Evolutionary conservation across 1,140 invertebrate species (phyloP).

Genomic region (Drosophila chauvacae): DNA sequence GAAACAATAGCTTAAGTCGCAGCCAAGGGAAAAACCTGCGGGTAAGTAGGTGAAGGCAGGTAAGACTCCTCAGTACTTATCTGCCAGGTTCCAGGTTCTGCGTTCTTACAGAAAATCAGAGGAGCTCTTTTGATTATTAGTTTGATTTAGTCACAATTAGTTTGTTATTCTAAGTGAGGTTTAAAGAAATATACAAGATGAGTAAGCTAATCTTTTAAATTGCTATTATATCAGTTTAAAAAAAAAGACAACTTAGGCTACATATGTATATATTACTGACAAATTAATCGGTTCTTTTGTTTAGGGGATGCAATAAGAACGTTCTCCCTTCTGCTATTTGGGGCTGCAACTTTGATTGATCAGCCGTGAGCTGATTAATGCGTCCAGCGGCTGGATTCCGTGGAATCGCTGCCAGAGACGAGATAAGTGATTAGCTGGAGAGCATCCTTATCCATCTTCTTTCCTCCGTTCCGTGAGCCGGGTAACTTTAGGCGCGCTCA

Average conservation of each 20-base stretch:
- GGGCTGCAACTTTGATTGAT: conserved; percentile 60
- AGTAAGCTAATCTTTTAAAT: background rate
- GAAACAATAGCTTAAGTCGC: conserved; percentile 24
- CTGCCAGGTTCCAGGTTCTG: background rate
- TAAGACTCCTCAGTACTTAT: conserved; percentile 1
- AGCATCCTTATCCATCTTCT: conserved; percentile 27
- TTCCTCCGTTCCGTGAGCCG: conserved; percentile 10
- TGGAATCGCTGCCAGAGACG: conserved; percentile 6
- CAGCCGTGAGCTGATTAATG: conserved; percentile 60
- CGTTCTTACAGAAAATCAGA: background rate
- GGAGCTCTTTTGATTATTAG: background rate
- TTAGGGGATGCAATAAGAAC: background rate
- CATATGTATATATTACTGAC: background rate
- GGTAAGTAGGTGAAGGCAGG: conserved; percentile 23
- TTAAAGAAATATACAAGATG: background rate
- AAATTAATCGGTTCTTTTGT: background rate
- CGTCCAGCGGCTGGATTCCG: conserved; percentile 8
- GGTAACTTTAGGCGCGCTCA: conserved; percentile 18
- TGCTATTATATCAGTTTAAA: too few species aligned
- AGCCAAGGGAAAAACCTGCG: conserved; percentile 19
- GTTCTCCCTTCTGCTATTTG: background rate
- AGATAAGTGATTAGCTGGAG: conserved; percentile 50
- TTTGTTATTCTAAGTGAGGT: background rate
- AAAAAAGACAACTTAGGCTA: too few species aligned
- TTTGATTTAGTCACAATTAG: background rate